A percentile compares a stretch with the other conserved stretches of the same genome.
These are phyloP conservation scores for Leptopilina boulardi DNA, from an alignment of 1,140 invertebrate genomes.

Conservation along the genomic window DNA sequence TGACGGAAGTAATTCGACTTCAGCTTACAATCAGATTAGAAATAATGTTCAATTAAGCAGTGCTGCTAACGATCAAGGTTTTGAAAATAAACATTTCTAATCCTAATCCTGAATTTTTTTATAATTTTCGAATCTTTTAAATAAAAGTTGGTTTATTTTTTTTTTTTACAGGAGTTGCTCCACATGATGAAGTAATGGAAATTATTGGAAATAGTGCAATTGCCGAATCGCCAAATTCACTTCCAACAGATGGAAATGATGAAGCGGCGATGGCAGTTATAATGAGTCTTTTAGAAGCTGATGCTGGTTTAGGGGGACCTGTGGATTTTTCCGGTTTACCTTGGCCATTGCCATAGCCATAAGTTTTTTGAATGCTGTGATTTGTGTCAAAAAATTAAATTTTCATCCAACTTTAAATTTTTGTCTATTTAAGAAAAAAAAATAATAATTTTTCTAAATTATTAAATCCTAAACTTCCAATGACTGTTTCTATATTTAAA, in stretches of 20 bases:
- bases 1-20: constrained; percentile 60
- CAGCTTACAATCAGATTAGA: constrained; percentile 65
- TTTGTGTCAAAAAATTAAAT: not conserved
- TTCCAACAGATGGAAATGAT: constrained; percentile 85
- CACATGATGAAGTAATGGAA: constrained; percentile 79
- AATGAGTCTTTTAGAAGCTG: constrained; percentile 91
- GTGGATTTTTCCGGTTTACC: constrained; percentile 92
- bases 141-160: not conserved
- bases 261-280: constrained; percentile 95
- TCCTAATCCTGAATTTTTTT: no score
- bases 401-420: not conserved
- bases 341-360: constrained; percentile 86
- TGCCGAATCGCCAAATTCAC: constrained; percentile 73
- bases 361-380: constrained; percentile 7
- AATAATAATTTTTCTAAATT: no score
- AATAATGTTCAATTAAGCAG: constrained; percentile 71
- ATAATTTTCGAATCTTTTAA: no score
- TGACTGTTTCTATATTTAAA: no score
- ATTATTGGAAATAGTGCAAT: constrained; percentile 78
- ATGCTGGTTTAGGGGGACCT: constrained; percentile 84
- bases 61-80: constrained; percentile 73
- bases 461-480: no score
- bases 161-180: constrained; percentile 65
- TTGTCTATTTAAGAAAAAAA: not conserved
- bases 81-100: no score